Evolutionary conservation across 2,797 vertebrate genomes (phyloP), one percentile per base, ranked within the genome.

Genomic region (Triplophysa yarkandensis): DNA sequence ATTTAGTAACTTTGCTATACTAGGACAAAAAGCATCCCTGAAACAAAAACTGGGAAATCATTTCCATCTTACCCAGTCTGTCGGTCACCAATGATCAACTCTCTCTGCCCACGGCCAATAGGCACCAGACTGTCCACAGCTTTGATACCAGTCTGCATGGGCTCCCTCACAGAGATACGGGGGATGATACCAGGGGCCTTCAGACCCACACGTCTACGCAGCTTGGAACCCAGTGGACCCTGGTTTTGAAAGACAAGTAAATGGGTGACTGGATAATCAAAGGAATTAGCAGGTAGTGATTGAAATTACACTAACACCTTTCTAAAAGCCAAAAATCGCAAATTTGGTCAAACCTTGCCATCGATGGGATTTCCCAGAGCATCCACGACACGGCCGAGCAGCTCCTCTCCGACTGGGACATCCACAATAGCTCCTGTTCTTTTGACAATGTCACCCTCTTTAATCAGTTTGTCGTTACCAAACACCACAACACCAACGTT

Each of bases 141-240:
- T 88, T 98, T 98, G 86, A 99, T 99, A 43, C 96, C 96, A 28
- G 95, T 98, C 88, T 99, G 96, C 96, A 98, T 98, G 28, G 96
- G 97, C 77, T 99, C 96, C 77, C 95, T 92, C 88, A 98, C 96
- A 78, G 97, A 98, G 84, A 98, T 98, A 77, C 97, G 94, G 34
- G 96, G 97, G 85, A 98, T 98, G 89, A 99, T 98, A 54, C 96
- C 95, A 70, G 96, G 96, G 39, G 96, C 97, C 88, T 99, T 98
- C 74, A 99, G 90, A 68, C 96, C 96, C 82, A 99, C 96, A 88
- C 96, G 94, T 68, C 96, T 94, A 70, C 95, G 96, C 4, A 4
- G 81, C 58, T 90, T 94, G 6, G 92, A 88, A 30, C 90, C 87
- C 80, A 99, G 21, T 60, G 96, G 86, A 76, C 96, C 96, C 96